Base-by-base conservation (phyloP, 2,113 vertebrate genomes). In the Todiramphus chloris region DNA sequence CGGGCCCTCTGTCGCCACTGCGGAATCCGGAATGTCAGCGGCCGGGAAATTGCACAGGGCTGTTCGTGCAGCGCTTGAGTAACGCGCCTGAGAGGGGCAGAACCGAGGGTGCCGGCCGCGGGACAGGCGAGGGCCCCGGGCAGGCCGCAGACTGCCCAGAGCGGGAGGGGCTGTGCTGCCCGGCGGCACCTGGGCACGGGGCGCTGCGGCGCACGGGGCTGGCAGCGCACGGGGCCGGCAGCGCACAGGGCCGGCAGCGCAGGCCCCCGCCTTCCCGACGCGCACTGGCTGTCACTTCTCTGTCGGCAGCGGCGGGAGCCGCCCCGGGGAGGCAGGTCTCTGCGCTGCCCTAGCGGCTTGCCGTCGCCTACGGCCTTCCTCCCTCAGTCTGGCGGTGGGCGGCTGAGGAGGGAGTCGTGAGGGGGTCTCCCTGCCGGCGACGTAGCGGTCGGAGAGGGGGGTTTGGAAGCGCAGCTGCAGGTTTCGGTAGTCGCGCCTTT, bases 11-110 rank as follows among this genome's bases (percentile, higher is more conserved):
- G 55, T 7, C 14, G 6, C 23, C 30, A 24, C 59, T 37, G 12
- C 13, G 21, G 35, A 35, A 24, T 62, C 43, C 2, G 13, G 19
- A 2, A 4, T 8, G 16, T 39, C 79, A 1, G 27, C 2, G 64
- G 7, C 8, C 1, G 2, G n/a, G 43, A 25, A 9, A 7, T 1
- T 5, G 35, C n/a, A 21, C 28, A 20, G 55, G 55, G 31, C 30
- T 58, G 31, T 19, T 33, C 10, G 37, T 28, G 37, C 16, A 12
- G 39, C 17, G 11, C 17, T 41, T 15, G 27, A 10, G 37, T 43
- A 30, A 31, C 28, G 39, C 39, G 30, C 63, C 39, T 18, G 62
- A 39, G 60, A 39, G 25, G 25, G 37, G 41, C 18, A 21, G 33
- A 21, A n/a, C 16, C 16, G 55, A 58, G 62, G 16, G 11, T 11